A percentile compares a stretch with the other conserved stretches of the same genome.
Conservation (phyloP, 2,888 invertebrate genomes). For the Tromatobia lineatoria region DNA sequence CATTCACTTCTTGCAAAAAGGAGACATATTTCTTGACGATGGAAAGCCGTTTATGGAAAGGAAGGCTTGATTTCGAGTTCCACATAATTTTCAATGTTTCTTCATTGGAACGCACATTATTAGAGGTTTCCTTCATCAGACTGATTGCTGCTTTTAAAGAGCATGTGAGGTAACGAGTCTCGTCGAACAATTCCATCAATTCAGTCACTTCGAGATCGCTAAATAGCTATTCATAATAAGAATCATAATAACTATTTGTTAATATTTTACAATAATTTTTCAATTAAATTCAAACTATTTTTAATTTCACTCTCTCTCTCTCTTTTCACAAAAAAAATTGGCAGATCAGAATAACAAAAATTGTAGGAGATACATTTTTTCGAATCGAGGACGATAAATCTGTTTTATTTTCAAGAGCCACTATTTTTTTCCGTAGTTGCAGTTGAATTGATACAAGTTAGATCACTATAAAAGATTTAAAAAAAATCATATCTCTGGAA, state of each 20-base stretch:
- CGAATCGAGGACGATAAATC: too few relatives aligned
- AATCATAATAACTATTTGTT: conserved; percentile 50
- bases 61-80: conserved; percentile 87
- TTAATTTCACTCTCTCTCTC: too few relatives aligned
- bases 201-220: conserved; percentile 81
- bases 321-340: neutral
- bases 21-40: conserved; percentile 86
- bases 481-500: too few relatives aligned
- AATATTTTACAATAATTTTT: too few relatives aligned
- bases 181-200: conserved; percentile 84
- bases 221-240: conserved; percentile 83
- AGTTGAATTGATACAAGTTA: too few relatives aligned
- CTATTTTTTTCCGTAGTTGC: too few relatives aligned
- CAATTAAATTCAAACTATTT: too few relatives aligned
- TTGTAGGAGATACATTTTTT: too few relatives aligned
- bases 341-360: too few relatives aligned
- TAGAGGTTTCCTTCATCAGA: conserved; percentile 73
- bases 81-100: conserved; percentile 86
- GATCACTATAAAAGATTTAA: too few relatives aligned
- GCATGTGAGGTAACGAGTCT: conserved; percentile 84
- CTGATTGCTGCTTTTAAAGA: conserved; percentile 85
- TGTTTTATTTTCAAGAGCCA: too few relatives aligned
- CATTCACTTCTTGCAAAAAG: conserved; percentile 83
- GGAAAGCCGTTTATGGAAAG: conserved; percentile 87
- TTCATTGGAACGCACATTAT: conserved; percentile 54